phyloP scores from a whole-genome alignment of 2,113 vertebrate genomes.

The Sterrhoptilus dennistouni region DNA sequence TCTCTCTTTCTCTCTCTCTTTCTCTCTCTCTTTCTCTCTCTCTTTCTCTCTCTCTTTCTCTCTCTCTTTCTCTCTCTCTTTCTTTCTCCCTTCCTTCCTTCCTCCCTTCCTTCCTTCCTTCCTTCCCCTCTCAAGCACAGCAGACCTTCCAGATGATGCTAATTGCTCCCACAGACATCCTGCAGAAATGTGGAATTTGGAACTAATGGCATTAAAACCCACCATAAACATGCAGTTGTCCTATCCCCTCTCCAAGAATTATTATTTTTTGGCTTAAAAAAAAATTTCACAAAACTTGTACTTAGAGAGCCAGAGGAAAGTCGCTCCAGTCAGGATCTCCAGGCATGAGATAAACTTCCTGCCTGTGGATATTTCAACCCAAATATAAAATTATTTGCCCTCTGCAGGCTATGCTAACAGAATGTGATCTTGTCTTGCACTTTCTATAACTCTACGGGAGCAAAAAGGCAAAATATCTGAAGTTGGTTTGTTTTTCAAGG shows the following conservation, averaged over 20 bases:
- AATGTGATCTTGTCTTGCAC: neutral
- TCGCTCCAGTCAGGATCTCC: neutral
- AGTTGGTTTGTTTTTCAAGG: neutral
- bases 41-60: too few relatives aligned
- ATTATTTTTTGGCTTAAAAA: neutral
- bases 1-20: neutral
- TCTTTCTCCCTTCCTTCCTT: accelerated
- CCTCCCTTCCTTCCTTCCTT: too few relatives aligned
- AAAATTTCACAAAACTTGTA: neutral
- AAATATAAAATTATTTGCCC: neutral
- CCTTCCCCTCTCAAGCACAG: neutral
- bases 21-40: accelerated
- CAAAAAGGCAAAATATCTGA: neutral
- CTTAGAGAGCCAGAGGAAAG: neutral
- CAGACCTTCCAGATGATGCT: neutral
- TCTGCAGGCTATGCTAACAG: neutral
- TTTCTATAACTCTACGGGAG: neutral
- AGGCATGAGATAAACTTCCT: neutral
- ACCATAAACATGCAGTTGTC: accelerated
- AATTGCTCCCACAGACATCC: neutral
- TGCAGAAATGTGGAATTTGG: neutral
- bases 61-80: too few relatives aligned
- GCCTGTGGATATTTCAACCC: neutral
- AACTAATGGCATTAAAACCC: neutral
- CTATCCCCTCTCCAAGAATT: neutral